Base-by-base conservation (phyloP, 2,113 vertebrate species). In the Taurulus bubalis region DNA sequence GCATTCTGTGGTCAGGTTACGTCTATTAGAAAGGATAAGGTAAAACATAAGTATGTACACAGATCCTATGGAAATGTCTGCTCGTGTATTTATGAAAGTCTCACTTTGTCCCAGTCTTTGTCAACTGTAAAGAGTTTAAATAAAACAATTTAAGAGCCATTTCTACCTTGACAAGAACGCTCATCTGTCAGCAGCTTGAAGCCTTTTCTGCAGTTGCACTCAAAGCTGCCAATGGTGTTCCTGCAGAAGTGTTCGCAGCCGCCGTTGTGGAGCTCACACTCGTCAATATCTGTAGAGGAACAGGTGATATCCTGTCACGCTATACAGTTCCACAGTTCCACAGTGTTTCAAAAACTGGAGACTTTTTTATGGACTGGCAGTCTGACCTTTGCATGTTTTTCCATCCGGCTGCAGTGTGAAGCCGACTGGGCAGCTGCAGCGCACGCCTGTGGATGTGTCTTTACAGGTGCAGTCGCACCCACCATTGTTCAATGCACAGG, bases 151-250 rank as follows among this genome's bases (percentile, higher is more conserved):
- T 18, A n/a, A 18, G 20, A 65, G 40, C 15, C 11, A 1, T 65
- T 91, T 92, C 85, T 96, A 99, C 98, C 98, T 96, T 99, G 97
- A 93, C 98, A 99, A 38, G 97, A 97, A 34, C 95, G 97, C 90
- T 99, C 98, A 79, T 99, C 97, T 67, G 97, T 97, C 92, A 99
- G 95, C 88, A 99, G 95, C 94, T 99, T 99, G 94, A 97, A 99
- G 87, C 98, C 98, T 88, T 97, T 98, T 79, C 87, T 96, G 94
- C 98, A 99, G 96, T 96, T 97, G 94, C 98, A 99, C 90, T 99
- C 98, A 83, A 98, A 99, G 94, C 98, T 99, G 90, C 98, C 98
- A 71, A 99, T 95, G 18, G 97, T 98, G 95, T 99, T 99, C 93
- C 95, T 97, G 94, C 98, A 99, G 95, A 96, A 98, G 85, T 99